Evolutionary conservation across 2,888 invertebrate genomes (phyloP).

Genomic region (Patella pellucida): DNA sequence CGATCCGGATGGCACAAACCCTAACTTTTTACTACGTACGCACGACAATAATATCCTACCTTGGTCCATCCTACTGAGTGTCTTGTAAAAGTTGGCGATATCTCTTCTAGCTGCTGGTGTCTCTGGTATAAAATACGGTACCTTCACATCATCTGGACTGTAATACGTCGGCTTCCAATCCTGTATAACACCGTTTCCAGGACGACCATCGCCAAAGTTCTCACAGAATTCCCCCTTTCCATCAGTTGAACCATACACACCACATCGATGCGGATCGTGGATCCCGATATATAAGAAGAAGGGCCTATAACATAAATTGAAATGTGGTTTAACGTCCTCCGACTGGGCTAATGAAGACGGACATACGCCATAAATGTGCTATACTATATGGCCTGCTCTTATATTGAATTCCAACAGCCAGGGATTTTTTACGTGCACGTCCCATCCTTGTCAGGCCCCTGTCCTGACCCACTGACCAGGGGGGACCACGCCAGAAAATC

Average conservation of each 20-base stretch:
- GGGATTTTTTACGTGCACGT: too few species aligned
- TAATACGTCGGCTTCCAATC: conserved; percentile 92
- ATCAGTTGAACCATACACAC: conserved; percentile 69
- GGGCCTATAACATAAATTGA: conserved; percentile 30
- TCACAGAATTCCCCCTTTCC: conserved; percentile 87
- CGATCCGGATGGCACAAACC: too few species aligned
- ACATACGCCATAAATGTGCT: too few species aligned
- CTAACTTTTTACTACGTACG: too few species aligned
- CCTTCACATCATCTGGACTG: conserved; percentile 83
- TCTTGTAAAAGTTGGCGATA: conserved; percentile 89
- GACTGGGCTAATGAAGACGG: too few species aligned
- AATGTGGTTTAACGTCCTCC: neutral
- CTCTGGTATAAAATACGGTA: conserved; percentile 84
- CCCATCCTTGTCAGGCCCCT: too few species aligned
- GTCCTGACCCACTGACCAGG: too few species aligned
- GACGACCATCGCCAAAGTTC: conserved; percentile 87
- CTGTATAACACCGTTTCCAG: conserved; percentile 85
- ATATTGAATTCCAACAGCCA: too few species aligned
- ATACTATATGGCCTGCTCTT: too few species aligned
- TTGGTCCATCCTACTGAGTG: conserved; percentile 90
- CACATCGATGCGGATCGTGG: conserved; percentile 93
- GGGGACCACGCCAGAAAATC: too few species aligned
- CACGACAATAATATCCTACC: conserved; percentile 73
- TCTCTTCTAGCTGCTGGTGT: conserved; percentile 85
- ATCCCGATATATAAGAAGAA: conserved; percentile 90